Percentiles rank a stretch among this genome's conserved stretches.
phyloP scores from a whole-genome alignment of 2,113 vertebrate genomes.

The Octodon degus region DNA sequence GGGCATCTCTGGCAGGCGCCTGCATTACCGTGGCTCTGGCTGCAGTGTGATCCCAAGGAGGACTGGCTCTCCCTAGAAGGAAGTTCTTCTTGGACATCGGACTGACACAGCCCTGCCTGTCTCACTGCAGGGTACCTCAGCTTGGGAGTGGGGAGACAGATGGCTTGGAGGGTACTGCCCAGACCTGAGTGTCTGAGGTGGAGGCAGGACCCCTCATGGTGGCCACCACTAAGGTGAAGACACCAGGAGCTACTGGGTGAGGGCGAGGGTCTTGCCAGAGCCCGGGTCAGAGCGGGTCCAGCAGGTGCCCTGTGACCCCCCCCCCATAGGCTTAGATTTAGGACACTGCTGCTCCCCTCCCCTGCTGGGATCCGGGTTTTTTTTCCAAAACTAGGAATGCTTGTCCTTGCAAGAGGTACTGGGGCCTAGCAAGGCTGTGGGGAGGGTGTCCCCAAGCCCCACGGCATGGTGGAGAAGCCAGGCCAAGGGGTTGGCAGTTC shows the following conservation, averaged over 20 bases:
- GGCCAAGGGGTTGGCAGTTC: neutral
- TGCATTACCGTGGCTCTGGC: neutral
- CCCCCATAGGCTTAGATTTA: neutral
- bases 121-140: fast-evolving
- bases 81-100: neutral
- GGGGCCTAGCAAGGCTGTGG: neutral
- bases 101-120: neutral
- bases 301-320: neutral
- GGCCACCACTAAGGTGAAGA: neutral
- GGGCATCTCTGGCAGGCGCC: conserved; percentile 52
- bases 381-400: neutral
- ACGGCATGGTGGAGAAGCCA: neutral
- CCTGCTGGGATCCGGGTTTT: neutral
- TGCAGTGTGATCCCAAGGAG: neutral
- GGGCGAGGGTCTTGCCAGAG: neutral
- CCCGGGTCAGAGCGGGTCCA: neutral
- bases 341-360: neutral
- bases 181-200: no score
- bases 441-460: neutral
- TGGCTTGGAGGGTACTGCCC: neutral
- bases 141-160: neutral
- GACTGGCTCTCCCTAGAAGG: neutral
- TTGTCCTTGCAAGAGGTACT: neutral
- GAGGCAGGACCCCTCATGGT: no score
- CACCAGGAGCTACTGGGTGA: neutral